phyloP scores from a whole-genome alignment of 2,797 vertebrate genomes.

The Spinus pinus region DNA sequence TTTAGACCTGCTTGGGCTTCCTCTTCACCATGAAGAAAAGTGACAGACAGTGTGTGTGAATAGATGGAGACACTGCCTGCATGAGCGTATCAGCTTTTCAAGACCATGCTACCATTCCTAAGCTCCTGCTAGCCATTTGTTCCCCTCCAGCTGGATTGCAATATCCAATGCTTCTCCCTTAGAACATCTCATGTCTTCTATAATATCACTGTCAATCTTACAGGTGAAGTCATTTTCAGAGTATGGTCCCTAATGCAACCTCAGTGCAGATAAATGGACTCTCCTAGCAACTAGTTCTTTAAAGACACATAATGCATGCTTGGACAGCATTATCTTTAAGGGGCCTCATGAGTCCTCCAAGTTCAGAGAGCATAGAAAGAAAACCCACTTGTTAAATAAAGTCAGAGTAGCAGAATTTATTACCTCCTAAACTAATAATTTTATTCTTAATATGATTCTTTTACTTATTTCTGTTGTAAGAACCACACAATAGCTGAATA shows the following conservation, averaged over 20 bases:
- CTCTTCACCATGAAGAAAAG: background rate
- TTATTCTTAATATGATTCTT: background rate
- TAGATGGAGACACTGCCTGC: background rate
- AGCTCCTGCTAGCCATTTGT: background rate
- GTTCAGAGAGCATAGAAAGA: background rate
- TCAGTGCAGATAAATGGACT: background rate
- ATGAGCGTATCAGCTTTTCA: background rate
- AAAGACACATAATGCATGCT: background rate
- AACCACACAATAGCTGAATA: background rate
- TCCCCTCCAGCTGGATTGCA: background rate
- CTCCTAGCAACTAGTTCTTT: background rate
- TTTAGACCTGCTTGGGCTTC: background rate
- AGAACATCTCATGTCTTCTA: background rate
- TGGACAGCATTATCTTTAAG: background rate
- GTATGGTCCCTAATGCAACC: background rate
- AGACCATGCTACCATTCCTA: background rate
- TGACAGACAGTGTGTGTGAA: background rate
- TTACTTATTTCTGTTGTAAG: background rate
- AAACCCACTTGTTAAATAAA: background rate
- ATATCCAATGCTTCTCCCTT: background rate
- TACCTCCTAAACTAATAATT: background rate
- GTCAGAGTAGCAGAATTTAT: background rate
- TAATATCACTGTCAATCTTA: background rate
- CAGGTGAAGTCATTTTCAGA: background rate
- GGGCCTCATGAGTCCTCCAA: background rate